phyloP scores from a whole-genome alignment of 2,888 invertebrate species.

The Cantharis rufa region DNA sequence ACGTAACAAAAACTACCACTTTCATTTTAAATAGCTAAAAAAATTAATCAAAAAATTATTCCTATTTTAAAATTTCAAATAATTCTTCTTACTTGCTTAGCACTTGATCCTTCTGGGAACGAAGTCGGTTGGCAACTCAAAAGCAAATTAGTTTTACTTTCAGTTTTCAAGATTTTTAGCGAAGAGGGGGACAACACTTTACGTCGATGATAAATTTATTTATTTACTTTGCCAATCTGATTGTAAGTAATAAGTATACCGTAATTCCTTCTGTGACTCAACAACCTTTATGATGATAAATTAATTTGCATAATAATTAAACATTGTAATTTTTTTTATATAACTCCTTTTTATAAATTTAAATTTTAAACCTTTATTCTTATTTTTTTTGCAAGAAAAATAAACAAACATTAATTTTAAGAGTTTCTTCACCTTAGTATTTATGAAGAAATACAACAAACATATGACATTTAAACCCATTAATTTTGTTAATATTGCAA shows the following conservation, averaged over 20 bases:
- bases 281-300: background rate
- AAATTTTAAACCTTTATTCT: background rate
- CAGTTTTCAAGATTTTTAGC: constrained; percentile 14
- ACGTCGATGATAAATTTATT: background rate
- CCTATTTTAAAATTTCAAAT: background rate
- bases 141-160: constrained; percentile 21
- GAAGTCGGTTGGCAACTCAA: constrained; percentile 18
- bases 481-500: background rate
- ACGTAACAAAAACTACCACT: background rate
- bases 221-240: background rate
- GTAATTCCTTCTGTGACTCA: constrained; percentile 1
- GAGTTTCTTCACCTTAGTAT: background rate
- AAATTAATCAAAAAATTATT: background rate
- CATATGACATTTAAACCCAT: background rate
- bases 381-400: background rate
- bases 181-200: constrained; percentile 8
- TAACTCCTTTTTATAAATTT: background rate
- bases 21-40: constrained; percentile 8
- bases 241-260: background rate
- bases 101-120: constrained; percentile 29
- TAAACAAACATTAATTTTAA: background rate
- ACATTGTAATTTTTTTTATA: background rate
- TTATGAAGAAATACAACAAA: background rate
- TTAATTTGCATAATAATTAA: background rate
- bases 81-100: background rate